These are phyloP conservation scores for Apodemia duryi DNA, from an alignment of 2,888 invertebrate genomes.

Conservation along the genomic window DNA sequence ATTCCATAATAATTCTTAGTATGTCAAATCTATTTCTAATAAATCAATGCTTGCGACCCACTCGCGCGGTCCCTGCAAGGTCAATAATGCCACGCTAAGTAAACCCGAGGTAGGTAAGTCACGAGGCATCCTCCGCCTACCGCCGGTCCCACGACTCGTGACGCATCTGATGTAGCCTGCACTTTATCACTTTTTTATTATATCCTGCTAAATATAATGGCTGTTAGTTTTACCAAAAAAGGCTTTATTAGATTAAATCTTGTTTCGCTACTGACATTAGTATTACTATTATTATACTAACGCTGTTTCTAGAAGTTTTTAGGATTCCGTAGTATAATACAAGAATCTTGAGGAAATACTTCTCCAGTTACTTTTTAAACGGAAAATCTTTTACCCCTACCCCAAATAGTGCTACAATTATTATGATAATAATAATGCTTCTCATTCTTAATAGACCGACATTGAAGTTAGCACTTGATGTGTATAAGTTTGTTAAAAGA, in stretches of 20 bases:
- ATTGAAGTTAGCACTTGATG: no score
- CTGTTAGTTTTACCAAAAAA: not conserved
- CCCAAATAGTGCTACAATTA: no score
- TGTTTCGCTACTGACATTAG: not conserved
- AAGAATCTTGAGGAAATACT: no score
- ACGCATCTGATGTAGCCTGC: slow-evolving; percentile 5
- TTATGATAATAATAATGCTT: no score
- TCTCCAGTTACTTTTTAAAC: no score
- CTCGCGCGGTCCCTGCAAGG: slow-evolving; percentile 14
- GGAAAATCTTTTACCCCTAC: no score
- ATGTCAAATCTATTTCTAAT: not conserved
- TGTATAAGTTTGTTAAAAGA: no score
- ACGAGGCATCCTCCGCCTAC: slow-evolving; percentile 17
- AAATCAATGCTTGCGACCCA: not conserved
- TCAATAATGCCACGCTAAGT: slow-evolving; percentile 16
- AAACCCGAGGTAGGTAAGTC: slow-evolving; percentile 18
- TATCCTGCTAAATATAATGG: not conserved
- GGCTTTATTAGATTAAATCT: not conserved
- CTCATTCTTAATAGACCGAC: no score
- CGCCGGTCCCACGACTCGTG: slow-evolving; percentile 15
- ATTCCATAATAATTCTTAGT: no score
- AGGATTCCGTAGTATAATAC: no score
- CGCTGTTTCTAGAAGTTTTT: not conserved
- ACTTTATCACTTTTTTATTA: slow-evolving; percentile 6
- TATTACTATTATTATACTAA: not conserved